These are phyloP conservation scores for Amphiprion percula DNA, from an alignment of 2,113 vertebrate genomes.

Conservation along the genomic window DNA sequence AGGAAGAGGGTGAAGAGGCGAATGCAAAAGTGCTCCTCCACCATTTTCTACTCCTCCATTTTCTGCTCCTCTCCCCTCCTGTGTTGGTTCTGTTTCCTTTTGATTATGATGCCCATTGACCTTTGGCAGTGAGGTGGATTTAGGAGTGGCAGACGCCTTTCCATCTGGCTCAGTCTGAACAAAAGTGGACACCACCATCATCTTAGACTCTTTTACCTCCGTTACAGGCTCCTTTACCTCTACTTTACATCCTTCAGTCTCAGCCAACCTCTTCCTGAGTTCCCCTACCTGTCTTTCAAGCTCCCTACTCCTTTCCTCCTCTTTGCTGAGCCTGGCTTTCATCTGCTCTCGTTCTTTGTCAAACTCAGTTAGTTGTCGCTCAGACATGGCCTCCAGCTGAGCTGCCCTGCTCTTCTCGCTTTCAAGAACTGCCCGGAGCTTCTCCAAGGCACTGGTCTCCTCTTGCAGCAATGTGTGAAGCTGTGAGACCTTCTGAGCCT, in stretches of 20 bases:
- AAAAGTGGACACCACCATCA: slow-evolving; percentile 68
- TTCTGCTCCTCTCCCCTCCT: slow-evolving; percentile 76
- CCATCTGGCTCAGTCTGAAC: slow-evolving; percentile 88
- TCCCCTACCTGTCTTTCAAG: slow-evolving; percentile 90
- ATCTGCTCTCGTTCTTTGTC: slow-evolving; percentile 91
- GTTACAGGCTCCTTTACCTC: slow-evolving; percentile 44
- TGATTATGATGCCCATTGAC: slow-evolving; percentile 87
- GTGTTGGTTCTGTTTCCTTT: slow-evolving; percentile 74
- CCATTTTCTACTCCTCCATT: slow-evolving; percentile 84
- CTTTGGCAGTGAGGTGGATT: slow-evolving; percentile 79
- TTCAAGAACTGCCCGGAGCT: slow-evolving; percentile 87
- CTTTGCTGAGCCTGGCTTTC: slow-evolving; percentile 88
- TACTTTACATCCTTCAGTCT: slow-evolving; percentile 47
- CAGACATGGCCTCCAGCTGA: slow-evolving; percentile 90
- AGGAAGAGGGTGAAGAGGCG: slow-evolving; percentile 76
- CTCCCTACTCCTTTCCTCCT: slow-evolving; percentile 89
- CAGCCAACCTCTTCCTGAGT: slow-evolving; percentile 83
- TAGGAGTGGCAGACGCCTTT: slow-evolving; percentile 61
- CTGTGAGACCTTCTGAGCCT: slow-evolving; percentile 89
- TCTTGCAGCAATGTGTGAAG: slow-evolving; percentile 87
- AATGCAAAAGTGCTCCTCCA: slow-evolving; percentile 61
- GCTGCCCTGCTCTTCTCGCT: slow-evolving; percentile 85
- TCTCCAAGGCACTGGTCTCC: slow-evolving; percentile 82
- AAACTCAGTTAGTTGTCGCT: slow-evolving; percentile 91
- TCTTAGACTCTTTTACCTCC: slow-evolving; percentile 58